Base-by-base conservation (phyloP, 2,888 invertebrate genomes). In the Tetragnatha montana region DNA sequence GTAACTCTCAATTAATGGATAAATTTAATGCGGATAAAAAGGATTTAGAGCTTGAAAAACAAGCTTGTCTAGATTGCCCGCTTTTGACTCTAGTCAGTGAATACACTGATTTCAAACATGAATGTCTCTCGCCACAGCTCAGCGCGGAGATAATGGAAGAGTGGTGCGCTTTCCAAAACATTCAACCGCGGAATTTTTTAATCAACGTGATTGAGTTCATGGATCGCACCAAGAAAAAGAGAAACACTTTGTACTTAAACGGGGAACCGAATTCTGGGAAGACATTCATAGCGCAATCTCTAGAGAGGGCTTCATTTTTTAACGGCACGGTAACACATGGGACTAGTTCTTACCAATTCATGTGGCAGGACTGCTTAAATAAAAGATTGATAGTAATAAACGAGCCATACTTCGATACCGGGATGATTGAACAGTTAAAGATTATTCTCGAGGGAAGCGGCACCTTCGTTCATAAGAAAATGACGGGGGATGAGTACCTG, bases 311-410 rank as follows among this genome's bases (percentile, higher is more conserved):
- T 0, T 12, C 1, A 0, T 14, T 80, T 10, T 87, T 81, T 17
- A 60, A 49, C 19, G 74, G 73, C 2, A 80, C 80, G 49, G 79
- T 87, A 0, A 74, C 21, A 1, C 74, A 74, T 51, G 86, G 74
- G 8, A 51, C 73, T 12, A 14, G 49, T 0, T 35, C 60, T 0
- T 87, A 87, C 22, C 1, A 14, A 1, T 87, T 80, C 22, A 87
- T 87, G 86, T 87, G 68, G 86, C 80, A 81, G n/a, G 80, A 87
- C 22, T 68, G 73, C 8, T 6, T 87, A 0, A 87, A 87, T 8
- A 87, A 87, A 74, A 0, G 80, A 0, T 0, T 80, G 6, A 81
- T 80, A 8, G 6, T 81, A 0, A 81, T 87, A 6, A 87, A 68
- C 19, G 68, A 87, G 21, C 80, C 86, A 0, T 80, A 60, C 7